Conservation (phyloP, 2,797 vertebrate genomes). For the Rhinophrynus dorsalis region DNA sequence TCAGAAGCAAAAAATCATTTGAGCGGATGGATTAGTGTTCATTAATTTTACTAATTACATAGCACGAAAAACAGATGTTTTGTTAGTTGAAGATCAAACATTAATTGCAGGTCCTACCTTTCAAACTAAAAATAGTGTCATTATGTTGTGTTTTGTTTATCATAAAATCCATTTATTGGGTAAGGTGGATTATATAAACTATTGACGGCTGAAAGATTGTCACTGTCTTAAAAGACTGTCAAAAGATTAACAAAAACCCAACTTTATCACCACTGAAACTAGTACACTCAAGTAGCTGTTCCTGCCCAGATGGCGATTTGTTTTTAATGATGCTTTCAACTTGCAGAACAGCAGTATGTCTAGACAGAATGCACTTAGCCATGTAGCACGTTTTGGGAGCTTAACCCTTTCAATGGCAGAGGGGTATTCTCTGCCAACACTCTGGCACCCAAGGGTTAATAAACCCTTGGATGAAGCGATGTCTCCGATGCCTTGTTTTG, state of each 20-base stretch:
- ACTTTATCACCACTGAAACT: background rate
- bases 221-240: background rate
- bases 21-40: conserved; percentile 79
- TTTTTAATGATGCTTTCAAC: conserved; percentile 18
- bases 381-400: background rate
- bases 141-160: conserved; percentile 52
- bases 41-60: conserved; percentile 85
- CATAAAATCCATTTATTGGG: conserved; percentile 9
- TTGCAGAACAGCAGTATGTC: background rate
- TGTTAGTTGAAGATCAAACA: conserved; percentile 69
- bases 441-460: too few species aligned
- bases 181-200: background rate
- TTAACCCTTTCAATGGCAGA: too few species aligned
- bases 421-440: too few species aligned
- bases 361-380: background rate
- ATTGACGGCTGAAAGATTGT: background rate
- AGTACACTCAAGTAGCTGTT: conserved; percentile 5
- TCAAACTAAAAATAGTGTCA: conserved; percentile 75
- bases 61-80: conserved; percentile 82
- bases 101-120: conserved; percentile 75
- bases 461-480: too few species aligned
- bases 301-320: conserved; percentile 3
- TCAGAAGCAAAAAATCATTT: conserved; percentile 77
- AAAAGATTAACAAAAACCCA: background rate
- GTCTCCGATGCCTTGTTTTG: too few species aligned